Evolutionary conservation across 2,113 vertebrate species (phyloP).

Genomic region (Hydrochoerus hydrochaeris): DNA sequence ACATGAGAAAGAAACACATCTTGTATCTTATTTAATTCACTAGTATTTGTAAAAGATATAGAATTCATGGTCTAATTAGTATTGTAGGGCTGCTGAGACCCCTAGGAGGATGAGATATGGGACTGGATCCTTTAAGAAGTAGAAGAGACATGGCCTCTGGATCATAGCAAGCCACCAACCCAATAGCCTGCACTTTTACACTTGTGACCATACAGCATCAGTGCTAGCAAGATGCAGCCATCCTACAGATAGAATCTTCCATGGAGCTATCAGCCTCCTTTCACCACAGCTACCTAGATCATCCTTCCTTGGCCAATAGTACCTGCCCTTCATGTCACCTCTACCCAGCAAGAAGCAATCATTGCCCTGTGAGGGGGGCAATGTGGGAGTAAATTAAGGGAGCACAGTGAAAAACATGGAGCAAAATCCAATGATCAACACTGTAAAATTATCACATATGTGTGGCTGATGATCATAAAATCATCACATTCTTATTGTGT

Average conservation of each 20-base stretch:
- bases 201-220: not conserved
- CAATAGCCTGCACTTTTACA: not conserved
- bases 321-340: not conserved
- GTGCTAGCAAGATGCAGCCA: not conserved
- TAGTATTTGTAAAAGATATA: not conserved
- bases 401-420: not conserved
- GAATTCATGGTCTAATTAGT: not conserved
- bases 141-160: not conserved
- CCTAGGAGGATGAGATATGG: not conserved
- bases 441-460: not conserved
- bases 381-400: not conserved
- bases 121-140: not conserved
- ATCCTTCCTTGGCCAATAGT: not conserved
- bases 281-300: not conserved
- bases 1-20: not conserved
- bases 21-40: not conserved
- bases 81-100: not conserved
- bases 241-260: not conserved
- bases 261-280: not conserved
- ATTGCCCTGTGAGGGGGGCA: not conserved
- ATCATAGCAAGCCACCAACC: not conserved
- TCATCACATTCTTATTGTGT: not conserved
- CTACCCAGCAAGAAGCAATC: not conserved
- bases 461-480: no score
- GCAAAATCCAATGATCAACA: not conserved